These are phyloP conservation scores for Silurus aristotelis DNA, from an alignment of 2,797 vertebrate genomes.

Conservation along the genomic window DNA sequence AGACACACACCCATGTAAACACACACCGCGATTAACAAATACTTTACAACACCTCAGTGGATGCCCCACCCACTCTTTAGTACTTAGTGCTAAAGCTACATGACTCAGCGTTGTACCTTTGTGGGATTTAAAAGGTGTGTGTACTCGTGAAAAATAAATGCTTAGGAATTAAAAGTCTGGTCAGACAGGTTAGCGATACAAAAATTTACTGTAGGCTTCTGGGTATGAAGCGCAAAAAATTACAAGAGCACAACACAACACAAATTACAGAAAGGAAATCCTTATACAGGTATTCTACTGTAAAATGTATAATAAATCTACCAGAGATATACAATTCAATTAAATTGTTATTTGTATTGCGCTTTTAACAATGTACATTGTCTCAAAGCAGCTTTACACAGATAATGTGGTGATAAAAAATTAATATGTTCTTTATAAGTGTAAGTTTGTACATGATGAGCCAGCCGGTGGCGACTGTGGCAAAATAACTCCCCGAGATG, in stretches of 20 bases:
- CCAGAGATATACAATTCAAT: too few relatives aligned
- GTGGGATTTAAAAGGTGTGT: background rate
- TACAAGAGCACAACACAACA: background rate
- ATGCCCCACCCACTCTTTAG: background rate
- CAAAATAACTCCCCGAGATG: too few relatives aligned
- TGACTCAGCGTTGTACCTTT: background rate
- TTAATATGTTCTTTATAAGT: too few relatives aligned
- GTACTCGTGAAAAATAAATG: background rate
- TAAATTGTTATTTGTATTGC: too few relatives aligned
- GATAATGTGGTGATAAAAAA: too few relatives aligned
- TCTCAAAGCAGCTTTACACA: too few relatives aligned
- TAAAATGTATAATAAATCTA: too few relatives aligned
- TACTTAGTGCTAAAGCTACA: background rate
- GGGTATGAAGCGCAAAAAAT: background rate
- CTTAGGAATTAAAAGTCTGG: background rate
- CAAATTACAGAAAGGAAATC: background rate
- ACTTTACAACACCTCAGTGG: background rate
- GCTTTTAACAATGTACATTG: too few relatives aligned
- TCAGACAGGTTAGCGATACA: constrained; percentile 7
- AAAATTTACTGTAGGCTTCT: background rate
- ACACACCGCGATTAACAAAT: background rate
- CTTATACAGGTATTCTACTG: background rate
- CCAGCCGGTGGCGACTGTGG: too few relatives aligned
- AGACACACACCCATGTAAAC: background rate
- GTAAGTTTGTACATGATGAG: too few relatives aligned